Percentiles rank a stretch among this genome's conserved stretches.
Conservation (phyloP, 2,888 invertebrate species). For the Heliconius hortense region DNA sequence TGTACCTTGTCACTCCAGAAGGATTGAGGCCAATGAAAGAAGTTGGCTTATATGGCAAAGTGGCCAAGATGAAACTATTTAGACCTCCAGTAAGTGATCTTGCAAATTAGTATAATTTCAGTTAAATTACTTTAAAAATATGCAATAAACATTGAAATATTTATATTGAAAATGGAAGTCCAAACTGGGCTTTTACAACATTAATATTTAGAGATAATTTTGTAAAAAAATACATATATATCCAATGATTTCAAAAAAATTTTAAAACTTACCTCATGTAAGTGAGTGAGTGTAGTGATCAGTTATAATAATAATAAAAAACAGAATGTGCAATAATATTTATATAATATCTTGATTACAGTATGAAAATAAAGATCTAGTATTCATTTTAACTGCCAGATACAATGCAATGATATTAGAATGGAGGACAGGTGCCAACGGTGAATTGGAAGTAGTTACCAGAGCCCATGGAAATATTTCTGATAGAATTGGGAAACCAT, state of each 20-base stretch:
- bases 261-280: no score
- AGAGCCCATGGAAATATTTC: slow-evolving; percentile 98
- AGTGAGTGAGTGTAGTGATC: no score
- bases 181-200: no score
- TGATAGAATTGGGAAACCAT: slow-evolving; percentile 96
- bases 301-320: no score
- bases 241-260: no score
- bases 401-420: slow-evolving; percentile 99
- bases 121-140: neutral
- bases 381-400: slow-evolving; percentile 96
- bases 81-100: slow-evolving; percentile 88
- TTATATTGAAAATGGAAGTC: no score
- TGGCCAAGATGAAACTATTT: slow-evolving; percentile 97
- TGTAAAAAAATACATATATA: no score
- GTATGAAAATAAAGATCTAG: slow-evolving; percentile 94
- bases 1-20: slow-evolving; percentile 97
- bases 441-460: slow-evolving; percentile 95
- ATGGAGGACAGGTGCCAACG: slow-evolving; percentile 86
- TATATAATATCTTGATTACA: slow-evolving; percentile 66
- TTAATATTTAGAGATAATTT: no score
- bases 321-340: neutral
- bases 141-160: no score
- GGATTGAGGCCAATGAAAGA: slow-evolving; percentile 97
- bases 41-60: slow-evolving; percentile 96
- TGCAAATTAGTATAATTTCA: neutral